phyloP scores from a whole-genome alignment of 2,888 invertebrate genomes.

The Calephelis perditalis region DNA sequence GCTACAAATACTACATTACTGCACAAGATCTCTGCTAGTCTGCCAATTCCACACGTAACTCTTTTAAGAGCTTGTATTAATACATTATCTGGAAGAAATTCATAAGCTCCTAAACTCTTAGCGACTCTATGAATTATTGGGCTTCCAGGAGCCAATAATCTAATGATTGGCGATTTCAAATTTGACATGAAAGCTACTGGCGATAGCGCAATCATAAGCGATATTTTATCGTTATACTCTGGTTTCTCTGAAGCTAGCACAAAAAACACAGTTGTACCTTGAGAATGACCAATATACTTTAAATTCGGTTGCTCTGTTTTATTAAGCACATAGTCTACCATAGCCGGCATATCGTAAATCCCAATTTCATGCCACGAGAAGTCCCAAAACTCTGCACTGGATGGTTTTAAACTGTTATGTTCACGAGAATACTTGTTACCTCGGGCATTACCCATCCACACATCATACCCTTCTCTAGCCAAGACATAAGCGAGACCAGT shows the following conservation, averaged over 20 bases:
- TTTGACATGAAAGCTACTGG: conserved; percentile 76
- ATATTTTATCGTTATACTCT: conserved; percentile 74
- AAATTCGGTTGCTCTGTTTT: conserved; percentile 51
- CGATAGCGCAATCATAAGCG: conserved; percentile 74
- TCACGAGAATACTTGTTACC: conserved; percentile 58
- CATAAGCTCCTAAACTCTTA: conserved; percentile 71
- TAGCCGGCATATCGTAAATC: conserved; percentile 58
- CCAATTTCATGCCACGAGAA: conserved; percentile 66
- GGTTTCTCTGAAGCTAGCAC: conserved; percentile 52
- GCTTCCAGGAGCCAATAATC: conserved; percentile 44
- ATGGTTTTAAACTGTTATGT: conserved; percentile 57
- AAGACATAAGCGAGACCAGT: conserved; percentile 65
- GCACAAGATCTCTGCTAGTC: conserved; percentile 72
- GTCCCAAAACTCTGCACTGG: conserved; percentile 59
- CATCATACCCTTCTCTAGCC: conserved; percentile 62
- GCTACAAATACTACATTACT: conserved; percentile 78
- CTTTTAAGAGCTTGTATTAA: conserved; percentile 64
- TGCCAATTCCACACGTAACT: conserved; percentile 58
- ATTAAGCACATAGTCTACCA: conserved; percentile 59
- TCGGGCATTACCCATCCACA: conserved; percentile 67
- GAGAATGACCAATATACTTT: conserved; percentile 57
- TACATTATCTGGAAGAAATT: conserved; percentile 80
- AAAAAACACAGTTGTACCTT: conserved; percentile 57
- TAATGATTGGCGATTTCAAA: conserved; percentile 49
- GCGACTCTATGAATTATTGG: conserved; percentile 38